Evolutionary conservation across 2,113 vertebrate genomes (phyloP).

Genomic region (Scophthalmus maximus): DNA sequence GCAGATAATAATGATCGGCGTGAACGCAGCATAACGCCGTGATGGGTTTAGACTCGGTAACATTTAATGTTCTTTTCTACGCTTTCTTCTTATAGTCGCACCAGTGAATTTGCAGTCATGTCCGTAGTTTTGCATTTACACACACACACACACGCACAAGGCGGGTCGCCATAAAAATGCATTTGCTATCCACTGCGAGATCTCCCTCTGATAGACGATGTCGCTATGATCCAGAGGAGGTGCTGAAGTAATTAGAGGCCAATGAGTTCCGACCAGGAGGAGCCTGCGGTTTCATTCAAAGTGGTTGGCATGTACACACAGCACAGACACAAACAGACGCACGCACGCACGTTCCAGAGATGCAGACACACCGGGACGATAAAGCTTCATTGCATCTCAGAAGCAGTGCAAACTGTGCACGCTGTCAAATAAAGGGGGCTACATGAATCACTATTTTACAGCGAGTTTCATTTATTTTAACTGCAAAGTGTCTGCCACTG

Average conservation of each 20-base stretch:
- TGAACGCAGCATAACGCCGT: too few species aligned
- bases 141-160: background rate
- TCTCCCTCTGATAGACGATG: background rate
- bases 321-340: constrained; percentile 3
- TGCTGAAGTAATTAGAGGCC: constrained; percentile 46
- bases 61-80: too few species aligned
- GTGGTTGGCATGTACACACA: constrained; percentile 40
- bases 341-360: background rate
- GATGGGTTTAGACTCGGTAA: too few species aligned
- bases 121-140: background rate
- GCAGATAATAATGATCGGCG: too few species aligned
- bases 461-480: too few species aligned
- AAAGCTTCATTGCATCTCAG: constrained; percentile 46
- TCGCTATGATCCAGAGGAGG: background rate
- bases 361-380: constrained; percentile 28
- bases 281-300: constrained; percentile 51
- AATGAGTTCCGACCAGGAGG: constrained; percentile 37
- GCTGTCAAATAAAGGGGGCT: constrained; percentile 17
- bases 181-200: background rate
- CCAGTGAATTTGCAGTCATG: background rate
- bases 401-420: constrained; percentile 33
- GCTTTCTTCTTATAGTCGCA: too few species aligned
- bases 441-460: constrained; percentile 40
- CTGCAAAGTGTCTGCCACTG: constrained; percentile 20
- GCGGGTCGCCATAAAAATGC: background rate